Conservation (phyloP, 2,797 vertebrate genomes). For the Trichosurus vulpecula region DNA sequence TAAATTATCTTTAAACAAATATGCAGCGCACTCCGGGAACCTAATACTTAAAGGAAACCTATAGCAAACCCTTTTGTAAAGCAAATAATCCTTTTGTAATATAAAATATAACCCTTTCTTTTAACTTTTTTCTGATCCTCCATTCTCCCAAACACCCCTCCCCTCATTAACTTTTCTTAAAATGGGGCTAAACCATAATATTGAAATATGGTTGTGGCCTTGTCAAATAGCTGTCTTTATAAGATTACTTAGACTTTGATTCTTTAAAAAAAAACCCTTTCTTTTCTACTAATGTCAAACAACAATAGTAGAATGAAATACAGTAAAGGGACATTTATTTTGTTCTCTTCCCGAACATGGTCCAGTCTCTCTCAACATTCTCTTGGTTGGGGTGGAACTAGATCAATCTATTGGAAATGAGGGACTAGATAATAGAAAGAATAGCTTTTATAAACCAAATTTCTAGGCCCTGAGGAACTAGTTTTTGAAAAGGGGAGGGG, state of each 20-base stretch:
- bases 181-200: background rate
- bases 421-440: conserved; percentile 26
- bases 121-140: conserved; percentile 27
- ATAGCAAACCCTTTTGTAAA: conserved; percentile 33
- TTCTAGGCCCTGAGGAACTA: background rate
- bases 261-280: background rate
- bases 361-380: background rate
- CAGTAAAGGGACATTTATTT: conserved; percentile 40
- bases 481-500: background rate
- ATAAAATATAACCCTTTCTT: background rate
- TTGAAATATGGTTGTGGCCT: background rate
- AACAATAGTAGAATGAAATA: conserved; percentile 34
- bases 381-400: background rate
- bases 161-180: background rate
- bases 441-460: conserved; percentile 36
- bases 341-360: background rate
- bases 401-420: background rate
- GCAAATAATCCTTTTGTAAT: conserved; percentile 37
- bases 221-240: background rate
- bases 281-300: conserved; percentile 15
- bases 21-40: background rate
- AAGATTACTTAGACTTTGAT: conserved; percentile 37
- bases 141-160: background rate
- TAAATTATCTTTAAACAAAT: conserved; percentile 12
- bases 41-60: conserved; percentile 31